phyloP scores from a whole-genome alignment of 2,888 invertebrate species.

The Amphiduros pacificus region DNA sequence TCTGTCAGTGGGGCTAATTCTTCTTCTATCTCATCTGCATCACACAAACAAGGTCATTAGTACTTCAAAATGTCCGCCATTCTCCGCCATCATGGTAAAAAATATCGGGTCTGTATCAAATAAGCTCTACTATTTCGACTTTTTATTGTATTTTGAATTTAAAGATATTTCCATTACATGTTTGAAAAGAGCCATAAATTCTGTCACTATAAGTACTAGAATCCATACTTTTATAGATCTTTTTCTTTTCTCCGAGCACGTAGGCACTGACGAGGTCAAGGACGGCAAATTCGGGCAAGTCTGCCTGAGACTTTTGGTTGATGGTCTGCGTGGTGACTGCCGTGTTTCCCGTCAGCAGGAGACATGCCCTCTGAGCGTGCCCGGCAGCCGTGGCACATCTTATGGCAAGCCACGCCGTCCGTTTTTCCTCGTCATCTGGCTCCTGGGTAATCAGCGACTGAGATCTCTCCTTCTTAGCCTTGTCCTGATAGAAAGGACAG shows the following conservation, averaged over 20 bases:
- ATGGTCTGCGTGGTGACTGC: slow-evolving; percentile 42
- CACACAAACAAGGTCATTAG: not conserved
- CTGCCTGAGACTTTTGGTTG: slow-evolving; percentile 29
- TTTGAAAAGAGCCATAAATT: too few species aligned
- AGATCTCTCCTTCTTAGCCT: too few species aligned
- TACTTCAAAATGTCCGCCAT: too few species aligned
- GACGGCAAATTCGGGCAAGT: slow-evolving; percentile 51
- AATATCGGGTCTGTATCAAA: too few species aligned
- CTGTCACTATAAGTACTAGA: too few species aligned
- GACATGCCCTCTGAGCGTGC: slow-evolving; percentile 42
- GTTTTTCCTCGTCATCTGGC: slow-evolving; percentile 38
- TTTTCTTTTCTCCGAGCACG: slow-evolving; percentile 56
- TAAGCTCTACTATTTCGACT: too few species aligned
- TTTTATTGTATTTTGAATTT: too few species aligned
- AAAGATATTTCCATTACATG: too few species aligned
- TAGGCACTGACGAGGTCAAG: slow-evolving; percentile 53
- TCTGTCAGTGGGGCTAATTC: slow-evolving; percentile 55
- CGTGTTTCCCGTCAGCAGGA: slow-evolving; percentile 45
- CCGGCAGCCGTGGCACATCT: slow-evolving; percentile 50
- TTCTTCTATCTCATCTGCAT: slow-evolving; percentile 55
- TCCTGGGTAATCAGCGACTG: slow-evolving; percentile 26
- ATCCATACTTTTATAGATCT: slow-evolving; percentile 53
- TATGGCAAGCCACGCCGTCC: slow-evolving; percentile 52
- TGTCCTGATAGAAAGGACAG: too few species aligned
- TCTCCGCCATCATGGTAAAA: too few species aligned